Conservation (phyloP, 2,888 invertebrate genomes). For the Lochmaea crataegi region DNA sequence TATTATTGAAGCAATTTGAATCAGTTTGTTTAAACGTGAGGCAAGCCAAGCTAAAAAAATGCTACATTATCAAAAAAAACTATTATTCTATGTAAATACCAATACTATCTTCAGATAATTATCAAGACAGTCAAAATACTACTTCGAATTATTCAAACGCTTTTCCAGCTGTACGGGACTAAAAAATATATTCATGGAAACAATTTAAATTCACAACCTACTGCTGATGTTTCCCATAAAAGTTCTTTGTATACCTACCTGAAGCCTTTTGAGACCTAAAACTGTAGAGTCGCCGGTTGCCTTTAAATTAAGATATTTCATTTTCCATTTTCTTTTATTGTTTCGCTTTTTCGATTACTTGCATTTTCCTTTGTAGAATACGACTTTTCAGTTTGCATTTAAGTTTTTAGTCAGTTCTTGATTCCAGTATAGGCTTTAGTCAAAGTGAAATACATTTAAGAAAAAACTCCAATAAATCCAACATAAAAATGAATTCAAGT, state of each 20-base stretch:
- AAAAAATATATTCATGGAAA: conserved; percentile 19
- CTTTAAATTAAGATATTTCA: conserved; percentile 42
- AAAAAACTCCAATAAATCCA: no score
- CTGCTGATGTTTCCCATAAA: conserved; percentile 20
- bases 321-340: conserved; percentile 36
- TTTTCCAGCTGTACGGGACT: neutral
- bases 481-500: no score
- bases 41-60: no score
- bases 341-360: conserved; percentile 26
- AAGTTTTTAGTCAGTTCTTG: conserved; percentile 6
- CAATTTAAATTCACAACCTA: conserved; percentile 17
- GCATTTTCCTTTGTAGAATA: conserved; percentile 32
- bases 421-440: neutral
- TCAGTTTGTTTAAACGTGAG: no score
- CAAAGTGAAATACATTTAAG: neutral
- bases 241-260: conserved; percentile 14
- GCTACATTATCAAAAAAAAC: neutral
- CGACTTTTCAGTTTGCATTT: conserved; percentile 7
- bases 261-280: conserved; percentile 15
- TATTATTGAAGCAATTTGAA: no score
- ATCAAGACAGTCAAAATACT: conserved; percentile 1
- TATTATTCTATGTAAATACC: neutral
- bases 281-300: conserved; percentile 14
- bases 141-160: conserved; percentile 9
- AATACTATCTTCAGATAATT: neutral